Base-by-base conservation (phyloP, 2,797 vertebrate species). In the Chelonia mydas region DNA sequence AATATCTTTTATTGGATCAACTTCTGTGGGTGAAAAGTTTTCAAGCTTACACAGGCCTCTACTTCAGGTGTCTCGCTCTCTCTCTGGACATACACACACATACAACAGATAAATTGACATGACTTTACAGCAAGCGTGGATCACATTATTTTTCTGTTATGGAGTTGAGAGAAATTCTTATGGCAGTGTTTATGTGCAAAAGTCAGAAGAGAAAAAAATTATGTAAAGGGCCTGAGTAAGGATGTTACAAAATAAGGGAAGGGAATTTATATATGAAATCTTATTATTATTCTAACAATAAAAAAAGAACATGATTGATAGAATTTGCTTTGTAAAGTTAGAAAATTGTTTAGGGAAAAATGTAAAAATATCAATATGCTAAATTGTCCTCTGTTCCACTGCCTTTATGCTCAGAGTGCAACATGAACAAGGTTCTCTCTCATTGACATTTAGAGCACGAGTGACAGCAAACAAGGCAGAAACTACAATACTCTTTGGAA, bases 381-480 rank as follows among this genome's bases (percentile, higher is more conserved):
- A 87, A 92, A 92, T 80, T 83, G 82, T 91, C 82, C 81, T 80
- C 55, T 84, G 45, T 90, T 90, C 94, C 86, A 59, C 82, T 93
- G 84, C 49, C 72, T 90, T 83, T 16, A 1, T 53, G 81, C 85
- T 90, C 72, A 50, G 47, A 74, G 88, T 86, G 59, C 65, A 83
- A 17, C 55, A 65, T 0, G 33, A 94, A n/a, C 88, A 81, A 93
- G 86, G 41, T 59, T 59, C 81, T 94, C 49, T 59, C 2, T 3
- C 27, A 89, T 74, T 61, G 88, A 87, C 54, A 89, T 85, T 81
- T 76, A 50, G 84, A 97, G 86, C 81, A 33, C 54, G 83, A 86
- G 87, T 91, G 90, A 93, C 85, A 89, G 83, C 84, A 94, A 95
- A 93, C 74, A 90, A 90, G 68, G 90, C 89, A 97, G 80, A 86